Percentiles rank a stretch among this genome's conserved stretches.
Conservation (phyloP, 2,113 vertebrate genomes). For the Mionectes macconnelli region DNA sequence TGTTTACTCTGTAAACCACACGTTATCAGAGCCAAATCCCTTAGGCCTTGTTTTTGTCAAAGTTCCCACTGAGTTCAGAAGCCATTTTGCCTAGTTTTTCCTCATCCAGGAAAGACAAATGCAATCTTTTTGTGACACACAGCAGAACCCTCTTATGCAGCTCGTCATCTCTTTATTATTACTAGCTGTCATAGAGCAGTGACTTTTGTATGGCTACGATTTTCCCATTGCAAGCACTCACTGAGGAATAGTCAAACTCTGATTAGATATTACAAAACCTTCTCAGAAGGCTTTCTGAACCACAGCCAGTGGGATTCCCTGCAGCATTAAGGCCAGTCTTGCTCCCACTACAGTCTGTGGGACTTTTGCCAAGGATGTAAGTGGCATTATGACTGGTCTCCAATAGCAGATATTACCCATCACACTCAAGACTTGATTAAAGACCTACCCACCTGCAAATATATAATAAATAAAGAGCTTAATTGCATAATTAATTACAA, state of each 20-base stretch:
- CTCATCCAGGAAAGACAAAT: neutral
- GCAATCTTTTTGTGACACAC: neutral
- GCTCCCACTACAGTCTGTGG: slow-evolving; percentile 41
- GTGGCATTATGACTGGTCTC: slow-evolving; percentile 51
- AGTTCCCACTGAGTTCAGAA: neutral
- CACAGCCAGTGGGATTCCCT: slow-evolving; percentile 48
- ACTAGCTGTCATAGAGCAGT: neutral
- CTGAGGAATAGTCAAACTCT: slow-evolving; percentile 11
- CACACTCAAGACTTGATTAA: slow-evolving; percentile 48
- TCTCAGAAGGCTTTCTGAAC: slow-evolving; percentile 59
- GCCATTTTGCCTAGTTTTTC: neutral
- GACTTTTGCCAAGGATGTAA: slow-evolving; percentile 54
- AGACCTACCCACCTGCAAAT: slow-evolving; percentile 47
- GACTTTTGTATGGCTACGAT: neutral
- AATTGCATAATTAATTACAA: slow-evolving; percentile 62
- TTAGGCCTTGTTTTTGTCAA: neutral
- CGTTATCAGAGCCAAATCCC: neutral
- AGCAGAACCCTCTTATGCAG: neutral
- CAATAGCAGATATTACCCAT: slow-evolving; percentile 43
- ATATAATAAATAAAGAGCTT: slow-evolving; percentile 61
- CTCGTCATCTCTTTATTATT: neutral
- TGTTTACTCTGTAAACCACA: neutral
- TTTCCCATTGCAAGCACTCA: slow-evolving; percentile 19
- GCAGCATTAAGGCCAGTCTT: slow-evolving; percentile 48
- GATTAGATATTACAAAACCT: slow-evolving; percentile 56